Conservation (phyloP, 2,113 vertebrate species). For the Brevimyrus niger region DNA sequence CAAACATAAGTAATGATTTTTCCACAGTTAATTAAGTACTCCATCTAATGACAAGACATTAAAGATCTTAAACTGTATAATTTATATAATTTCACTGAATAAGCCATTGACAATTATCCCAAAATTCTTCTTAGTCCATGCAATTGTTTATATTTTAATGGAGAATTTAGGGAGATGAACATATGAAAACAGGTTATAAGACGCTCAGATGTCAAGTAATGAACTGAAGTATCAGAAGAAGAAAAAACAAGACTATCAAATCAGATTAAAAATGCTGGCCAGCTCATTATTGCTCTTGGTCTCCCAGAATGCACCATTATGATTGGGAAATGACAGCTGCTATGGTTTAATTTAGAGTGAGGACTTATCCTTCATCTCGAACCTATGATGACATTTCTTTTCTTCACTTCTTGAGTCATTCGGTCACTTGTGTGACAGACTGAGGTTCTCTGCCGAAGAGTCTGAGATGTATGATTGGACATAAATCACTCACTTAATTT, state of each 20-base stretch:
- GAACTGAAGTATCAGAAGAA: conserved; percentile 27
- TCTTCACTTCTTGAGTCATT: conserved; percentile 18
- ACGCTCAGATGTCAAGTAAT: background rate
- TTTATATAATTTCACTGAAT: background rate
- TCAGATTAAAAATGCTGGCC: background rate
- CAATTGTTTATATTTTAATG: background rate
- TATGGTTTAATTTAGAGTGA: background rate
- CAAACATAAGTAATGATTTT: background rate
- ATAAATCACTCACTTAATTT: background rate
- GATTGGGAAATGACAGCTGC: background rate
- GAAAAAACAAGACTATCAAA: background rate
- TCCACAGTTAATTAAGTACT: background rate
- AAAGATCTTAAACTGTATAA: background rate
- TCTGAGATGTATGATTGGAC: conserved; percentile 24
- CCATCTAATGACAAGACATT: background rate
- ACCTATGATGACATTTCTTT: background rate
- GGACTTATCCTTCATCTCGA: background rate
- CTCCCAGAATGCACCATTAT: background rate
- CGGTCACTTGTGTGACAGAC: conserved; percentile 19
- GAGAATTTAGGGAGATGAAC: background rate
- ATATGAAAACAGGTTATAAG: background rate
- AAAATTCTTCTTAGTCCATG: background rate
- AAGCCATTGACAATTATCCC: background rate
- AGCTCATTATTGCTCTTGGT: background rate
- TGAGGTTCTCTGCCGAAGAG: conserved; percentile 34